Conservation (phyloP, 2,797 vertebrate species). For the Coendou prehensilis region DNA sequence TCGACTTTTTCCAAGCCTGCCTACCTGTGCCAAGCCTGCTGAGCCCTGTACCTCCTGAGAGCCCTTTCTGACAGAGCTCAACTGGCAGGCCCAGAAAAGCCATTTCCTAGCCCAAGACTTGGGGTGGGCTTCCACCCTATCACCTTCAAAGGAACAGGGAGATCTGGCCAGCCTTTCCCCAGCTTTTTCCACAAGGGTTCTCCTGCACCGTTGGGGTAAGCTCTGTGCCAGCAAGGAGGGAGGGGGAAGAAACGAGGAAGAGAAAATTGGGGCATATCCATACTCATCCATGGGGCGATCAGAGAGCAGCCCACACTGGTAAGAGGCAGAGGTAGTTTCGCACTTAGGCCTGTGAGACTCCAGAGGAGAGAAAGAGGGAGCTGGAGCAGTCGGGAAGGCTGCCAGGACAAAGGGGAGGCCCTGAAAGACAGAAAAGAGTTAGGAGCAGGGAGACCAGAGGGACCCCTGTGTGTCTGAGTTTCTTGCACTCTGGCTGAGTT, state of each 20-base stretch:
- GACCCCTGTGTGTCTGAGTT: neutral
- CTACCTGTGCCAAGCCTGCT: neutral
- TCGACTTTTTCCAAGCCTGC: neutral
- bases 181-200: neutral
- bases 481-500: neutral
- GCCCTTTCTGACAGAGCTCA: neutral
- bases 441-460: neutral
- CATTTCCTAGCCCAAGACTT: neutral
- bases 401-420: neutral
- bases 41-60: neutral
- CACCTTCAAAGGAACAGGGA: neutral
- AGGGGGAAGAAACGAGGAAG: neutral
- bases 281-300: neutral
- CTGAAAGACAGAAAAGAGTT: neutral
- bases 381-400: neutral
- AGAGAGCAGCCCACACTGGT: neutral
- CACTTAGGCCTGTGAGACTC: neutral
- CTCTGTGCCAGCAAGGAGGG: neutral
- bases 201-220: neutral
- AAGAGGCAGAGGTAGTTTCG: neutral
- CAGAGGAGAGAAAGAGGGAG: neutral
- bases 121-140: neutral
- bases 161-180: neutral
- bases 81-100: neutral
- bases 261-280: rapidly evolving